Base-by-base conservation (phyloP, 2,797 vertebrate species). In the Cuniculus paca region DNA sequence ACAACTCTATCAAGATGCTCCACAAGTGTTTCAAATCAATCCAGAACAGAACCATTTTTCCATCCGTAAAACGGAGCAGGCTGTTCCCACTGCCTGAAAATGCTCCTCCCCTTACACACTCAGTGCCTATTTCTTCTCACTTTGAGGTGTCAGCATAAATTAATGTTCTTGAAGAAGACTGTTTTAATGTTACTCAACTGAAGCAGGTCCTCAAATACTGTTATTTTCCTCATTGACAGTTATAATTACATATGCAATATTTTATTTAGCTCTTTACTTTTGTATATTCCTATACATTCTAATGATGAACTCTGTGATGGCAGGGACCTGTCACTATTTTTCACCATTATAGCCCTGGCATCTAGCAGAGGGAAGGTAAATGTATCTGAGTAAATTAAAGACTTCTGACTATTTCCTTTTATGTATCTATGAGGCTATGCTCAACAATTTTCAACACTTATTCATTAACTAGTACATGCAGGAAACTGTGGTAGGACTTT, bases 31-130 rank as follows among this genome's bases (percentile, higher is more conserved):
- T 74, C 48, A 85, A 68, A 92, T 52, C 52, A 92, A n/a, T 54
- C n/a, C 48, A 88, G 61, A 65, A 42, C 65, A 92, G n/a, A 85
- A 80, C 22, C 50, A 42, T 61, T 94, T 84, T 31, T 81, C 65
- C 65, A 68, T 39, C 58, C 85, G 6, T 54, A 48, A 78, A 82
- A 61, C 82, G 20, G 42, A 3, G 50, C 58, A 88, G 78, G 20
- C n/a, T 61, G 3, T 70, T 82, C 31, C 58, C 19, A 50, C 31
- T 34, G 81, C 22, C 26, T 36, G 20, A 68, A 85, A 10, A 42
- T n/a, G 5, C 8, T 90, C 28, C 26, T 86, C 20, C 60, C 5
- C n/a, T 48, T 84, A 13, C 20, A 34, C 12, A 92, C 0, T 34
- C 34, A 14, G 20, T 26, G 60, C 6, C 28, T 50, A 42, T 5